These are phyloP conservation scores for Drosophila anomalata DNA, from an alignment of 2,888 invertebrate genomes.

Conservation along the genomic window DNA sequence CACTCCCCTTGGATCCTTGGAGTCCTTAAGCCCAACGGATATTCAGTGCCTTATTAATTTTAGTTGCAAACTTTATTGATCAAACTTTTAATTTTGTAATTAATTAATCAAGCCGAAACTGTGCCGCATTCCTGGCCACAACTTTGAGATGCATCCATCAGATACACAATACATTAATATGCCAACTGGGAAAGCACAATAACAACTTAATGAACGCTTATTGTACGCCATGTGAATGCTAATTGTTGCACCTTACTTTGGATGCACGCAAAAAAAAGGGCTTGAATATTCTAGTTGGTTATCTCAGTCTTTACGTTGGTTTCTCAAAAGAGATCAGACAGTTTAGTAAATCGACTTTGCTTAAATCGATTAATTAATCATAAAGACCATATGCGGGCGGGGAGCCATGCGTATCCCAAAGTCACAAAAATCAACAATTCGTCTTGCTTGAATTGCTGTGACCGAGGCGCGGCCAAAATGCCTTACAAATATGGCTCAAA, in stretches of 20 bases:
- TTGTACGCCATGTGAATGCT: slow-evolving; percentile 49
- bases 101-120: slow-evolving; percentile 61
- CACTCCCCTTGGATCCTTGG: background rate
- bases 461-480: slow-evolving; percentile 54
- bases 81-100: slow-evolving; percentile 76
- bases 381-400: slow-evolving; percentile 53
- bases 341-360: slow-evolving; percentile 1
- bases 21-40: slow-evolving; percentile 10
- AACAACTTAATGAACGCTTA: slow-evolving; percentile 41
- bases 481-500: slow-evolving; percentile 60
- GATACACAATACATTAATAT: slow-evolving; percentile 37
- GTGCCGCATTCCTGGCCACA: slow-evolving; percentile 43
- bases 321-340: background rate
- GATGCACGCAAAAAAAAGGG: slow-evolving; percentile 10
- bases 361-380: slow-evolving; percentile 27
- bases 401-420: slow-evolving; percentile 42
- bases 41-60: slow-evolving; percentile 61
- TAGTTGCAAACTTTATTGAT: slow-evolving; percentile 70
- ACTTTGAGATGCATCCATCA: slow-evolving; percentile 39
- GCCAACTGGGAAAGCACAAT: slow-evolving; percentile 28
- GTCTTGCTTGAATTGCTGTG: slow-evolving; percentile 59
- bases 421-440: slow-evolving; percentile 40
- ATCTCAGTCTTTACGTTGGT: background rate
- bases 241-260: slow-evolving; percentile 50
- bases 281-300: background rate